Evolutionary conservation across 2,113 vertebrate species (phyloP).

Genomic region (Oreochromis tanganicae): DNA sequence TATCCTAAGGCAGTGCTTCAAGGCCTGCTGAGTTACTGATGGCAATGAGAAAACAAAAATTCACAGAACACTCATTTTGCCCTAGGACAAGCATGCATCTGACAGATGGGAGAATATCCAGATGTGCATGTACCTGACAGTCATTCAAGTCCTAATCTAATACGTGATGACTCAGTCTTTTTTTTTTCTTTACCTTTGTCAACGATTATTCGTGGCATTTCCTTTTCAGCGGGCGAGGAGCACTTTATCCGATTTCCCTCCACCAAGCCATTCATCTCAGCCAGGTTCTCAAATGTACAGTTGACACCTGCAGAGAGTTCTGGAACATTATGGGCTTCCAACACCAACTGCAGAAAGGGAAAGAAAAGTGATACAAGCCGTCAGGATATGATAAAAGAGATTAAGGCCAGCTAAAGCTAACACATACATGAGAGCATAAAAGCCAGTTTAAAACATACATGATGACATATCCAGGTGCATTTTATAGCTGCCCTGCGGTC

Average conservation of each 20-base stretch:
- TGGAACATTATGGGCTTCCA: constrained; percentile 95
- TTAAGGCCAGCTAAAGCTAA: neutral
- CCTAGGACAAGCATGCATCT: neutral
- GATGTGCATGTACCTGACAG: neutral
- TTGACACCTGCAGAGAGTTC: constrained; percentile 96
- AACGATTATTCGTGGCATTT: constrained; percentile 89
- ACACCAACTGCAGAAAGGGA: constrained; percentile 77
- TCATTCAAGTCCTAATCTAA: neutral
- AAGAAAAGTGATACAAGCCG: neutral
- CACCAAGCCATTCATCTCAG: constrained; percentile 93
- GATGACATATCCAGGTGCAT: neutral
- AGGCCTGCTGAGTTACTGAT: constrained; percentile 37
- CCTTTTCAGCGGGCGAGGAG: constrained; percentile 89
- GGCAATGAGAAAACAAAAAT: constrained; percentile 25
- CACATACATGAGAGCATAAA: neutral
- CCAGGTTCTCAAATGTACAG: constrained; percentile 93
- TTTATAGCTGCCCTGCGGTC: neutral
- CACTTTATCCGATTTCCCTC: constrained; percentile 92
- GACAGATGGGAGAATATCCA: neutral
- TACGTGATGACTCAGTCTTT: neutral
- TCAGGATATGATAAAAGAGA: neutral
- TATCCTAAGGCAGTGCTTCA: constrained; percentile 49
- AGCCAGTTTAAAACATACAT: neutral
- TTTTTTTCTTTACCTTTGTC: constrained; percentile 79
- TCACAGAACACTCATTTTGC: neutral